Conservation (phyloP, 1,140 invertebrate genomes). For the Rhagoletis zephyria region DNA sequence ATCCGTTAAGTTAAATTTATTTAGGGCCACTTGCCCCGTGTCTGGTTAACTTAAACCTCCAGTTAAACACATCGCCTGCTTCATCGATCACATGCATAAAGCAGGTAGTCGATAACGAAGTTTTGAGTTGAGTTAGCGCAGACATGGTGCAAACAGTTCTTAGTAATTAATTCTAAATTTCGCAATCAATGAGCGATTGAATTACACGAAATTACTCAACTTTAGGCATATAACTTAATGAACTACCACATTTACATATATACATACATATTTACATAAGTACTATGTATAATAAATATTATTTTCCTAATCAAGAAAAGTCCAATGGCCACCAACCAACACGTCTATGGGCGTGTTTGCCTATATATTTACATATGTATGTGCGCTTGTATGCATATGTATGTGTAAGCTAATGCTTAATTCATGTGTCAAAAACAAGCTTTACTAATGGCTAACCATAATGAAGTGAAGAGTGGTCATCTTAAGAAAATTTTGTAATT, state of each 20-base stretch:
- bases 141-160: too few species aligned
- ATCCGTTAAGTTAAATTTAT: too few species aligned
- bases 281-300: too few species aligned
- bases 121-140: too few species aligned
- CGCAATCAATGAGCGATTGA: conserved; percentile 12
- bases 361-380: not conserved
- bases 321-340: too few species aligned
- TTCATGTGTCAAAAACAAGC: not conserved
- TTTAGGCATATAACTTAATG: not conserved
- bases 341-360: not conserved
- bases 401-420: not conserved
- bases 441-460: conserved; percentile 40
- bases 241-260: not conserved
- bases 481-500: conserved; percentile 20
- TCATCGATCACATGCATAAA: too few species aligned
- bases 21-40: too few species aligned
- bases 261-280: not conserved
- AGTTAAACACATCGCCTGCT: too few species aligned
- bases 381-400: not conserved
- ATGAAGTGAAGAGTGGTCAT: conserved; percentile 45
- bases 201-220: conserved; percentile 5
- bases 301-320: too few species aligned
- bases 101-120: too few species aligned
- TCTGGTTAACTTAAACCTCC: too few species aligned
- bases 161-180: not conserved